phyloP scores from a whole-genome alignment of 2,888 invertebrate species.

The Aromia moschata region DNA sequence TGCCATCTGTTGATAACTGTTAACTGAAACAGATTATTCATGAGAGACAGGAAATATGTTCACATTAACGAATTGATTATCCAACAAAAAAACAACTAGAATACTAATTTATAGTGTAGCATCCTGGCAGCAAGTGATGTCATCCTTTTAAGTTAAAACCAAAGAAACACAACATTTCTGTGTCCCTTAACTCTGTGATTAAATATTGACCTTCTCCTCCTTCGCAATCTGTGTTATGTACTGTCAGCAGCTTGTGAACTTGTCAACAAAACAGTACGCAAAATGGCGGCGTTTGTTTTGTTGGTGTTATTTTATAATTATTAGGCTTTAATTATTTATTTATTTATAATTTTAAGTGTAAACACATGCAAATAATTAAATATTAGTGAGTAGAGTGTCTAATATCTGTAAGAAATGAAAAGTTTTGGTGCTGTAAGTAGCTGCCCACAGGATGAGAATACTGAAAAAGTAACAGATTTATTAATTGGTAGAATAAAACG shows the following conservation, averaged over 20 bases:
- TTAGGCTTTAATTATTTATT: constrained; percentile 16
- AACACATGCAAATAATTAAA: neutral
- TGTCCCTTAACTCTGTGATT: too few species aligned
- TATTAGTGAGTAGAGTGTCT: neutral
- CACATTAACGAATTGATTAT: too few species aligned
- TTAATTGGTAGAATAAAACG: constrained; percentile 25
- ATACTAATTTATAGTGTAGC: too few species aligned
- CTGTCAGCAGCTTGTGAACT: neutral
- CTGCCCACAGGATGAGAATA: constrained; percentile 17
- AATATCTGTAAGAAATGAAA: constrained; percentile 38
- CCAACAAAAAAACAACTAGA: too few species aligned
- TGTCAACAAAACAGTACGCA: neutral
- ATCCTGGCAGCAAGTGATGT: too few species aligned
- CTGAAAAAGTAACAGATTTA: constrained; percentile 26
- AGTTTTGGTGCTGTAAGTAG: constrained; percentile 32
- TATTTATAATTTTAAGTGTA: constrained; percentile 23
- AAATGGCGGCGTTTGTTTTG: constrained; percentile 27
- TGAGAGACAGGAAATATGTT: too few species aligned
- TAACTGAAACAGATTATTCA: too few species aligned
- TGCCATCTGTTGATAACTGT: too few species aligned
- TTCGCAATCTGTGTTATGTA: neutral
- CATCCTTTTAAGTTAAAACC: too few species aligned
- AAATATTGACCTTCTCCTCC: neutral
- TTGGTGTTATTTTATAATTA: constrained; percentile 17
- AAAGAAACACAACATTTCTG: too few species aligned